Evolutionary conservation across 2,113 vertebrate genomes (phyloP).

Genomic region (Heterotilapia buettikoferi): DNA sequence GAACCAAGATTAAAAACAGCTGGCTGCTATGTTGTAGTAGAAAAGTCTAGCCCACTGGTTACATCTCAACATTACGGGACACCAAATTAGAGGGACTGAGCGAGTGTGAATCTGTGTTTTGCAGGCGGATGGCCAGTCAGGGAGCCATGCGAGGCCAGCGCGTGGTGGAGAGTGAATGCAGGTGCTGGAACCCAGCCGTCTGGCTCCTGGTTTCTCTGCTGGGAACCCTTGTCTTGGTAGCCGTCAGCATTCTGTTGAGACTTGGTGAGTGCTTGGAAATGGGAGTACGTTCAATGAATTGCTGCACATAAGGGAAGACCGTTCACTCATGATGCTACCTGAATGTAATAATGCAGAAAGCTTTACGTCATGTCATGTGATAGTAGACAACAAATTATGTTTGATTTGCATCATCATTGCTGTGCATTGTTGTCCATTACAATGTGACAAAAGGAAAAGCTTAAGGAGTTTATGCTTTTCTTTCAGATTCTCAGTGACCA

Average conservation of each 20-base stretch:
- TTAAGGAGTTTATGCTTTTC: not conserved
- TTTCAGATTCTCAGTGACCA: not conserved
- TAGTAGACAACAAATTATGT: not conserved
- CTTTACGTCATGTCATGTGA: not conserved
- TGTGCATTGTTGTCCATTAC: not conserved
- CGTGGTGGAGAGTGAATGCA: conserved; percentile 33
- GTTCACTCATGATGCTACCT: not conserved
- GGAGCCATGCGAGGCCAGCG: conserved; percentile 68
- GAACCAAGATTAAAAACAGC: not conserved
- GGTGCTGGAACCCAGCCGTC: conserved; percentile 57
- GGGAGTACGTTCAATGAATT: not conserved
- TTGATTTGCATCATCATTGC: not conserved
- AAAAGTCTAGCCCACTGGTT: not conserved
- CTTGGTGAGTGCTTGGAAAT: conserved; percentile 52
- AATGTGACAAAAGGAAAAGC: not conserved
- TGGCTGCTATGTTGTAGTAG: not conserved
- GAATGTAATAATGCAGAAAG: not conserved
- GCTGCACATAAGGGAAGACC: not conserved
- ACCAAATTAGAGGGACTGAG: not conserved
- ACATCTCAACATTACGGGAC: not conserved
- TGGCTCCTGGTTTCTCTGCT: conserved; percentile 64
- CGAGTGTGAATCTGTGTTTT: conserved; percentile 28
- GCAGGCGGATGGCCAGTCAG: conserved; percentile 44
- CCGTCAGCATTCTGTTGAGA: conserved; percentile 41
- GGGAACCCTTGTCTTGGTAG: conserved; percentile 56